These are phyloP conservation scores for Hyalella azteca DNA, from an alignment of 2,888 invertebrate species.

Conservation along the genomic window DNA sequence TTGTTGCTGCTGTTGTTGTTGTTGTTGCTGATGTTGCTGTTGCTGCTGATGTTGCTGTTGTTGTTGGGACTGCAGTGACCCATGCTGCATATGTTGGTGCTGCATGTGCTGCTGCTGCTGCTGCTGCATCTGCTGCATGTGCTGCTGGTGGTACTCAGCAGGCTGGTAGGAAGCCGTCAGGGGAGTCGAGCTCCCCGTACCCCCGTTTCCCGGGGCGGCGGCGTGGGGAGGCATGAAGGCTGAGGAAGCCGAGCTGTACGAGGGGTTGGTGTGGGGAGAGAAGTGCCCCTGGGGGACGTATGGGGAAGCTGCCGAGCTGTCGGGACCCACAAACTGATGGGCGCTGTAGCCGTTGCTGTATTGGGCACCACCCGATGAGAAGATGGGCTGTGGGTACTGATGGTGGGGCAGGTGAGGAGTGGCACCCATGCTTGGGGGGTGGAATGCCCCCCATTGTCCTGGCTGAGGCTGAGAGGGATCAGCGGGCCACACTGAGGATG, in stretches of 20 bases:
- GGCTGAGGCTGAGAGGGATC: slow-evolving; percentile 47
- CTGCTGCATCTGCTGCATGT: slow-evolving; percentile 49
- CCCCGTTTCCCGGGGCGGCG: slow-evolving; percentile 54
- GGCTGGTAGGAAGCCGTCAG: slow-evolving; percentile 55
- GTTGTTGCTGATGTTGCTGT: slow-evolving; percentile 35
- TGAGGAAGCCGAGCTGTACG: slow-evolving; percentile 54
- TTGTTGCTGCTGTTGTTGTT: neutral
- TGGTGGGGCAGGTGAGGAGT: slow-evolving; percentile 56
- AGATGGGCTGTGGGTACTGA: slow-evolving; percentile 53
- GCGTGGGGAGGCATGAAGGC: slow-evolving; percentile 52
- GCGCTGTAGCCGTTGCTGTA: slow-evolving; percentile 47
- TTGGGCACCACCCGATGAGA: slow-evolving; percentile 50
- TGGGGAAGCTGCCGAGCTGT: slow-evolving; percentile 44
- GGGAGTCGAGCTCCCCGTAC: slow-evolving; percentile 56
- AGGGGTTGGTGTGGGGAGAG: slow-evolving; percentile 53
- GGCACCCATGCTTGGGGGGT: slow-evolving; percentile 52
- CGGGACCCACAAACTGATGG: slow-evolving; percentile 49
- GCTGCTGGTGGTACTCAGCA: slow-evolving; percentile 55
- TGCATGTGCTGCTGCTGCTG: slow-evolving; percentile 53
- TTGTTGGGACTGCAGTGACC: slow-evolving; percentile 48
- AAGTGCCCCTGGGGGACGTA: slow-evolving; percentile 58
- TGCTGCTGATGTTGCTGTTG: slow-evolving; percentile 49
- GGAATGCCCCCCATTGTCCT: slow-evolving; percentile 56
- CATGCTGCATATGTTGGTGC: slow-evolving; percentile 47
- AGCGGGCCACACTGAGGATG: slow-evolving; percentile 56